phyloP scores from a whole-genome alignment of 2,888 invertebrate genomes.

The Cremastinae sp. region DNA sequence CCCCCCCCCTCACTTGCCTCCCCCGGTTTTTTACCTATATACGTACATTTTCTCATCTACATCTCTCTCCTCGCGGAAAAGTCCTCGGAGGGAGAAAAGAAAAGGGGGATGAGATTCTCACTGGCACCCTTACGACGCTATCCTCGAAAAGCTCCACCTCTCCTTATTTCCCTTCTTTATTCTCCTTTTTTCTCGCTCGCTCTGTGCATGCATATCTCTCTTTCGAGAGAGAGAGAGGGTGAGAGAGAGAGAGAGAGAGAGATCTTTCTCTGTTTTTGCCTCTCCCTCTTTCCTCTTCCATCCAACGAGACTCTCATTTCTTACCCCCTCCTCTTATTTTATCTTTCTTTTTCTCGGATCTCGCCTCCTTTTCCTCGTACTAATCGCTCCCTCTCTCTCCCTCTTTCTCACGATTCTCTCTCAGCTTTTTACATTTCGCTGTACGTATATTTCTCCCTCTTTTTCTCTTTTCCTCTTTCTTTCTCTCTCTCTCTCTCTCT shows the following conservation, averaged over 20 bases:
- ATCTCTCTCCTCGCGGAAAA: constrained; percentile 21
- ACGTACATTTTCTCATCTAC: constrained; percentile 52
- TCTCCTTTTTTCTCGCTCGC: constrained; percentile 23
- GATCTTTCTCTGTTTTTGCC: constrained; percentile 29
- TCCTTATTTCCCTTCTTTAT: constrained; percentile 44
- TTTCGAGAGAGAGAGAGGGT: no score
- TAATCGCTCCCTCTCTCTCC: constrained; percentile 50
- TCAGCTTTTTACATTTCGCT: constrained; percentile 55
- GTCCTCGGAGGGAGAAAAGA: background rate
- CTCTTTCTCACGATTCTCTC: constrained; percentile 25
- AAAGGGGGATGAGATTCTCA: constrained; percentile 66
- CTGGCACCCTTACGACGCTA: constrained; percentile 67
- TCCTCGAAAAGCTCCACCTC: constrained; percentile 38
- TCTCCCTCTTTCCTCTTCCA: constrained; percentile 39
- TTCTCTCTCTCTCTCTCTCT: constrained; percentile 49
- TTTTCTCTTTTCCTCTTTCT: constrained; percentile 28
- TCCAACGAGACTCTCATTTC: constrained; percentile 52
- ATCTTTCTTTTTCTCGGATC: constrained; percentile 35
- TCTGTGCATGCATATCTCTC: constrained; percentile 33
- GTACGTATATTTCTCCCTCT: constrained; percentile 27
- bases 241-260: no score
- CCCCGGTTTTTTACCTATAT: constrained; percentile 60
- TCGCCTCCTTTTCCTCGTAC: constrained; percentile 55
- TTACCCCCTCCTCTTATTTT: constrained; percentile 53
- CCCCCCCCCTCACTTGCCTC: constrained; percentile 59